Evolutionary conservation across 2,113 vertebrate species (phyloP).

Genomic region (Tricholaema leucomelas): DNA sequence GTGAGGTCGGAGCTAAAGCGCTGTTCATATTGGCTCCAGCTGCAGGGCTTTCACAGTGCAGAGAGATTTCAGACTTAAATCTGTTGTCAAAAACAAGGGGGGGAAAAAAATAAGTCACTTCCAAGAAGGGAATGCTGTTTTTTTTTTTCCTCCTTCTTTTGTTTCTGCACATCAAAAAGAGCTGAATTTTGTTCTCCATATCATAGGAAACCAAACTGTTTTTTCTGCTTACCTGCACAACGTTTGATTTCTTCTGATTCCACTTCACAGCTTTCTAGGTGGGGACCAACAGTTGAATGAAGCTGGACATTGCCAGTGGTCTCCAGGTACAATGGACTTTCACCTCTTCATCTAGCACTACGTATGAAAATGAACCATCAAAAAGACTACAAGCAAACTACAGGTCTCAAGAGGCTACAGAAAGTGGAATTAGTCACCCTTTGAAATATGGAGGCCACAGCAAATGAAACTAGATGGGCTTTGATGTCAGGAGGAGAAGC

Average conservation of each 20-base stretch:
- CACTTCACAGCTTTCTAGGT: neutral
- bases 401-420: neutral
- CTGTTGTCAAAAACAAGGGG: neutral
- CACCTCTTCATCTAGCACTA: neutral
- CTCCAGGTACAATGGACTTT: neutral
- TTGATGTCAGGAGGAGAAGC: constrained; percentile 20
- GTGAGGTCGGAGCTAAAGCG: neutral
- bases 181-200: neutral
- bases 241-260: neutral
- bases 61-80: neutral
- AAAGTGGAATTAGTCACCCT: neutral
- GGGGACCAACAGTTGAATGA: neutral
- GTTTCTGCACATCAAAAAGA: constrained; percentile 21
- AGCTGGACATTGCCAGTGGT: neutral
- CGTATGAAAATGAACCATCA: neutral
- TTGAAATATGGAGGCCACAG: neutral
- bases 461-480: neutral
- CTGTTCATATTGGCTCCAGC: neutral
- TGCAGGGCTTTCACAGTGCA: neutral
- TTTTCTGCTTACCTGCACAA: neutral
- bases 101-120: neutral
- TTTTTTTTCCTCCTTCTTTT: neutral
- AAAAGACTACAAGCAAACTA: neutral
- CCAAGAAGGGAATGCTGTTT: neutral
- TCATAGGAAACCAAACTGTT: neutral